Conservation (phyloP, 2,888 invertebrate genomes). For the Spilarctia lutea region DNA sequence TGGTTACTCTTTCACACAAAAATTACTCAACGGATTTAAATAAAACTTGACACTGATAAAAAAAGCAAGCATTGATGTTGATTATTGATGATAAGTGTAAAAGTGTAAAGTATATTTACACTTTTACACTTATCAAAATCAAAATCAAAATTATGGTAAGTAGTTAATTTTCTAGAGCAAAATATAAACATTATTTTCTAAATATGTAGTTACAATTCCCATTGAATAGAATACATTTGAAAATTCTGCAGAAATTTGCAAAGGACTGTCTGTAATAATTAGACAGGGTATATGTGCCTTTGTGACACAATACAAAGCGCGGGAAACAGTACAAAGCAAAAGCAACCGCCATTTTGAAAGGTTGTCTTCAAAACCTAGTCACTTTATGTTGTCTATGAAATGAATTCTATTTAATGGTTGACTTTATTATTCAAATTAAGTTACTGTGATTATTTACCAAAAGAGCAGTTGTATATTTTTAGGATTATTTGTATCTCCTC, state of each 20-base stretch:
- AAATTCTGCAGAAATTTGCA: neutral
- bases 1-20: too few relatives aligned
- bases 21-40: too few relatives aligned
- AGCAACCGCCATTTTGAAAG: conserved; percentile 32
- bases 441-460: neutral
- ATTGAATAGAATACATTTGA: neutral
- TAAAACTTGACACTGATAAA: too few relatives aligned
- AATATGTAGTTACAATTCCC: conserved; percentile 1
- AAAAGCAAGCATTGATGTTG: too few relatives aligned
- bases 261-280: conserved; percentile 16
- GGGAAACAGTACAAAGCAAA: conserved; percentile 30
- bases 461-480: neutral
- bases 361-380: conserved; percentile 1
- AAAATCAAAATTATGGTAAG: too few relatives aligned
- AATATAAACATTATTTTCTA: neutral
- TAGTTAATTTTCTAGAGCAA: neutral
- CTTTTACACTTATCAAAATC: too few relatives aligned
- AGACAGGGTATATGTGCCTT: conserved; percentile 13
- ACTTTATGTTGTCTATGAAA: neutral
- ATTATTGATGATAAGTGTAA: too few relatives aligned
- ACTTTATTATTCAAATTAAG: neutral
- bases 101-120: too few relatives aligned
- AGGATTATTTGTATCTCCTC: neutral
- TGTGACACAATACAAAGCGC: conserved; percentile 24
- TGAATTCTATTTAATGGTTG: neutral